phyloP scores from a whole-genome alignment of 2,797 vertebrate species.

The Dendrocincla fuliginosa region DNA sequence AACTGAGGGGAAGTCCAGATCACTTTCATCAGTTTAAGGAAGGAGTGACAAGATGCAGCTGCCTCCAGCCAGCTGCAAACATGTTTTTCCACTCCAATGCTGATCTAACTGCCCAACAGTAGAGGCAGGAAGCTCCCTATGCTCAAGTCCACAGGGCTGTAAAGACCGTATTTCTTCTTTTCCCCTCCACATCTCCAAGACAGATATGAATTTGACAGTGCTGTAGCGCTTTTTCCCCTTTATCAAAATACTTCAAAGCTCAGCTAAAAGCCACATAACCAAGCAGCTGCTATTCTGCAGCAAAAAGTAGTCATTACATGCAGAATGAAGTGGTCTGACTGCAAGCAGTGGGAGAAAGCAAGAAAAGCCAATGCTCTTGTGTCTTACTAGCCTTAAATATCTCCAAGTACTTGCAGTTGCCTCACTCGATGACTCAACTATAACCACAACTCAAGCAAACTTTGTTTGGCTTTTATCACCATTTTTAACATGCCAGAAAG shows the following conservation, averaged over 20 bases:
- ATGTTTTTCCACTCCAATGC: neutral
- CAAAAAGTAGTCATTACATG: neutral
- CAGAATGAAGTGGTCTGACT: neutral
- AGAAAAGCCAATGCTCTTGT: neutral
- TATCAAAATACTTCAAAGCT: neutral
- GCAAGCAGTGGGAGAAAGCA: neutral
- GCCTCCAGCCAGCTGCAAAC: neutral
- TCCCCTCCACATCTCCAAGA: neutral
- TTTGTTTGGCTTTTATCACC: neutral
- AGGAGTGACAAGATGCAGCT: neutral
- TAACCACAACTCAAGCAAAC: neutral
- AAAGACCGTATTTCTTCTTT: neutral
- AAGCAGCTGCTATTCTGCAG: neutral
- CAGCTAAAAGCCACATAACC: neutral
- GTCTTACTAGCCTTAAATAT: neutral
- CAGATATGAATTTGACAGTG: neutral
- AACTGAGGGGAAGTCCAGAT: neutral
- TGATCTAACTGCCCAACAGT: rapidly evolving
- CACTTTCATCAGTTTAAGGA: neutral
- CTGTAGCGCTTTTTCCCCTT: neutral
- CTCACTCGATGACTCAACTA: neutral
- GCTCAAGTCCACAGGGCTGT: rapidly evolving
- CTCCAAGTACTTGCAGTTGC: neutral
- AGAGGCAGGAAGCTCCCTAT: neutral
- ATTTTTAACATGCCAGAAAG: neutral